A percentile compares a stretch with the other conserved stretches of the same genome.
Conservation (phyloP, 1,140 invertebrate species). For the Diploscapter pachys region DNA sequence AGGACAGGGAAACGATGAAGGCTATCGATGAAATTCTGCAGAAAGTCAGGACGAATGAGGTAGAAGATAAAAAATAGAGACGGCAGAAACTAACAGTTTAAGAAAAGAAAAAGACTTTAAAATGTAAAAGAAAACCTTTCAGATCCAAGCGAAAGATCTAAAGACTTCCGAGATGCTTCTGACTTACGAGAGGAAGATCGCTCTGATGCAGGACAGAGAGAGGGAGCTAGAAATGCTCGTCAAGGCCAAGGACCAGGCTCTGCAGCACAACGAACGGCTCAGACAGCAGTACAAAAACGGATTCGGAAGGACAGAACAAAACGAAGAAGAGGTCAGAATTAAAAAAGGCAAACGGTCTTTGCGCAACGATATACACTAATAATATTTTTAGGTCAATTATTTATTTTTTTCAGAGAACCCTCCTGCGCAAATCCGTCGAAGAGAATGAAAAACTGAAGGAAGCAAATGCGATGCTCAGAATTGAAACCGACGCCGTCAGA, state of each 20-base stretch:
- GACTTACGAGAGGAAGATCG: conserved; percentile 33
- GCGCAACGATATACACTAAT: too few species aligned
- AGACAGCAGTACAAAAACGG: not conserved
- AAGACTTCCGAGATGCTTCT: conserved; percentile 25
- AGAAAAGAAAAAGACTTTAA: conserved; percentile 12
- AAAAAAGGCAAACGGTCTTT: too few species aligned
- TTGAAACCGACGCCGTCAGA: not conserved
- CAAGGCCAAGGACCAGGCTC: not conserved
- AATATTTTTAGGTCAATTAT: not conserved
- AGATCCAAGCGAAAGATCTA: conserved; percentile 28
- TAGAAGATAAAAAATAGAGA: not conserved
- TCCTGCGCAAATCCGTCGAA: not conserved
- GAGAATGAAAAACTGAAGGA: conserved; percentile 9
- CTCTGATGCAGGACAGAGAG: conserved; percentile 26
- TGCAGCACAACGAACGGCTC: conserved; percentile 6
- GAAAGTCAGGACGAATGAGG: not conserved
- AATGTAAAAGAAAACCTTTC: conserved; percentile 7
- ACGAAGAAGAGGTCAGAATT: too few species aligned
- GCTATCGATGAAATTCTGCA: conserved; percentile 8
- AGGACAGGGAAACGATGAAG: not conserved
- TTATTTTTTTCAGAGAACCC: not conserved
- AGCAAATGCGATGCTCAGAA: not conserved
- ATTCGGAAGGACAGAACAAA: not conserved
- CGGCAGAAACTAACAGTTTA: conserved; percentile 6
- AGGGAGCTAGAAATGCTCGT: conserved; percentile 27